Base-by-base conservation (phyloP, 2,888 invertebrate species). In the Isoperla grammatica region DNA sequence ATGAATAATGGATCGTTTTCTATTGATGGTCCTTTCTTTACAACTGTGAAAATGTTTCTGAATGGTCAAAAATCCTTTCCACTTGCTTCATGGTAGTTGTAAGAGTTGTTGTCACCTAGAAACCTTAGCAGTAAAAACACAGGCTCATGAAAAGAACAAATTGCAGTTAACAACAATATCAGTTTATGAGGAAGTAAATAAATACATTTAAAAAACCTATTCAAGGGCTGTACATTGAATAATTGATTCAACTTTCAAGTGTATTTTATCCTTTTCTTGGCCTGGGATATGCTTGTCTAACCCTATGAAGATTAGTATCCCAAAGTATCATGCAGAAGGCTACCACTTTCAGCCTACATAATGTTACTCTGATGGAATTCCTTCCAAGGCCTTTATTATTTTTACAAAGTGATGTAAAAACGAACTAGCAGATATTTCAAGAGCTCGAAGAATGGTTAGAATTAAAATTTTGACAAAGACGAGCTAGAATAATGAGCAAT, bases 131-230 rank as follows among this genome's bases (percentile, higher is more conserved):
- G 62, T 64, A 65, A 63, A 50, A 61, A 57, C 57, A 62, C 65
- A 65, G 65, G 64, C 65, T 65, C 64, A 65, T 65, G 64, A 65
- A 65, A 65, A 65, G 65, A 65, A 65, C 65, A 65, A 63, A 61
- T 54, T 53, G 45, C 55, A 61, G 39, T 48, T 59, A 59, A 43
- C 29, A 46, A 61, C n/a, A n/a, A 61, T 39, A 61, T 50, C 48
- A 56, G 48, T 13, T 15, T 29, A 59, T 23, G 43, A 45, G 54
- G 37, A 54, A 35, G 45, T 20, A 43, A 17, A 42, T 19, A 11
- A 37, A 11, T 37, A 37, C 8, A 11, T 6, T 37, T 37, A 23
- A 49, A 29, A 49, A 49, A 2, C 45, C 29, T 29, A 49, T 29
- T 15, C 29, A 29, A 49, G 6, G 39, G 37, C 17, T 37, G 39